A percentile compares a stretch with the other conserved stretches of the same genome.
Conservation (phyloP, 53 echinoderm and acorn worm species). For the Holothuria leucospilota region DNA sequence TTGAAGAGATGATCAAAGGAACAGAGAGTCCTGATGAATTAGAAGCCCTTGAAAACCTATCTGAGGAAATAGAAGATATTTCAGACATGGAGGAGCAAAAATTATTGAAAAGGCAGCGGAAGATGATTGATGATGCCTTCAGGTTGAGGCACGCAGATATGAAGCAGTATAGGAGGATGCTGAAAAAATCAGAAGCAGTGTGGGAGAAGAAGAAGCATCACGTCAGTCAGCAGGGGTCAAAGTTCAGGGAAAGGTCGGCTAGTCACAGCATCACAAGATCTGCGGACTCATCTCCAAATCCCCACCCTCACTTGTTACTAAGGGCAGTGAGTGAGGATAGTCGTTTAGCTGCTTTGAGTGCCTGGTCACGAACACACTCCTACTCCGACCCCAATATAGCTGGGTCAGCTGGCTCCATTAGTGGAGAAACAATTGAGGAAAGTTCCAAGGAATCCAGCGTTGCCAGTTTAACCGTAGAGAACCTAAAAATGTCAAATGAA, state of each 20-base stretch:
- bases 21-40: constrained; percentile 92
- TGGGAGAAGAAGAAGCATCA: constrained; percentile 36
- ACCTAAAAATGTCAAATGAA: constrained; percentile 69
- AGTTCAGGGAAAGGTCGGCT: constrained; percentile 59
- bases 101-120: constrained; percentile 25
- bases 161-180: constrained; percentile 72
- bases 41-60: constrained; percentile 83
- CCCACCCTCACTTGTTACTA: constrained; percentile 62
- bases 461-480: constrained; percentile 5
- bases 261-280: constrained; percentile 58
- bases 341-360: constrained; percentile 37
- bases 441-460: constrained; percentile 57
- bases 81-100: constrained; percentile 34
- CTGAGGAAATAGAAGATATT: constrained; percentile 50
- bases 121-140: constrained; percentile 43
- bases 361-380: constrained; percentile 65
- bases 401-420: background rate
- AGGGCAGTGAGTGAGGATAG: constrained; percentile 75
- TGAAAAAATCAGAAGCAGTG: constrained; percentile 32
- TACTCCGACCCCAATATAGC: constrained; percentile 86
- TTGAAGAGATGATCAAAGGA: constrained; percentile 62
- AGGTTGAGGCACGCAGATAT: constrained; percentile 74
- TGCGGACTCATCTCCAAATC: constrained; percentile 33
- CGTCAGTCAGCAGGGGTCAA: background rate
- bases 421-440: constrained; percentile 60